Evolutionary conservation across 2,888 invertebrate genomes (phyloP).

Genomic region (Yponomeuta cagnagella): DNA sequence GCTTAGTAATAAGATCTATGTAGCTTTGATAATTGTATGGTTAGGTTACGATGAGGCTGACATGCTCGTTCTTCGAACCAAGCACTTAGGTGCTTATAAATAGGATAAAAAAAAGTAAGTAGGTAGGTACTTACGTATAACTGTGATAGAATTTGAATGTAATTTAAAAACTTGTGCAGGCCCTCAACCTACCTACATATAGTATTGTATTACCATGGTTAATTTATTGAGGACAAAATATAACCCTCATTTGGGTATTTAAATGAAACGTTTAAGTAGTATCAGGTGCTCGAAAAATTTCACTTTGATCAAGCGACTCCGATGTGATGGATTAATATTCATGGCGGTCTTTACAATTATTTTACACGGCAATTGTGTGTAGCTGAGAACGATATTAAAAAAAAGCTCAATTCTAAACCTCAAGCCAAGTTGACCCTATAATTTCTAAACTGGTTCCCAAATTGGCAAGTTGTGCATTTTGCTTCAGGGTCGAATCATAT

Average conservation of each 20-base stretch:
- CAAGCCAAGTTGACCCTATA: constrained; percentile 60
- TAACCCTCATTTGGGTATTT: background rate
- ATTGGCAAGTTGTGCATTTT: constrained; percentile 59
- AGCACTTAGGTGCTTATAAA: too few species aligned
- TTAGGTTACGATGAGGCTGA: too few species aligned
- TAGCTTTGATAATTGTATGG: too few species aligned
- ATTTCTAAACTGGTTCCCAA: constrained; percentile 74
- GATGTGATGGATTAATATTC: background rate
- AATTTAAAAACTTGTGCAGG: too few species aligned
- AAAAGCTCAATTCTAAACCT: constrained; percentile 41
- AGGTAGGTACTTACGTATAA: too few species aligned
- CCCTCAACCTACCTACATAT: too few species aligned
- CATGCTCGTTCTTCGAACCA: too few species aligned
- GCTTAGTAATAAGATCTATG: too few species aligned
- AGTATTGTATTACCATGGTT: too few species aligned
- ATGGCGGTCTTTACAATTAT: constrained; percentile 2
- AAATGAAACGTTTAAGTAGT: background rate
- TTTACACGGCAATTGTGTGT: constrained; percentile 11
- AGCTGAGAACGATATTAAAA: constrained; percentile 21
- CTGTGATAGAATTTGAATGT: too few species aligned
- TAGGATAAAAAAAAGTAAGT: too few species aligned
- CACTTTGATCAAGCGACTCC: background rate
- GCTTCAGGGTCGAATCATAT: constrained; percentile 57
- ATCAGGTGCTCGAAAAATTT: background rate
- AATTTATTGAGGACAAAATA: too few species aligned